Base-by-base conservation (phyloP, 2,888 invertebrate genomes). In the Zeuzera pyrina region DNA sequence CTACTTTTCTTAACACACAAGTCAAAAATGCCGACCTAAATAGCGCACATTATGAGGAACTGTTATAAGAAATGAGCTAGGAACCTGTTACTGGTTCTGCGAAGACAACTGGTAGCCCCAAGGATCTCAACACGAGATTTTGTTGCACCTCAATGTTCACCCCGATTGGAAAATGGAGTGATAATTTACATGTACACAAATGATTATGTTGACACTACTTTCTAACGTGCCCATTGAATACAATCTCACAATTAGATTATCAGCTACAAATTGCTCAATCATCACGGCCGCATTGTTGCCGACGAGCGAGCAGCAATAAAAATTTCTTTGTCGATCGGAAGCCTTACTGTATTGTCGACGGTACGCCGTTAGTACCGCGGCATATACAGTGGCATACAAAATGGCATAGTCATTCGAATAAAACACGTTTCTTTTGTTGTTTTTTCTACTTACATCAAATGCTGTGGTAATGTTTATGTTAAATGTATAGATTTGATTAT, bases 241-340 rank as follows among this genome's bases (percentile, higher is more conserved):
- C 63, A 67, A 66, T 59, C 69, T 62, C 58, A 76, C 78, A 74
- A 77, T 78, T 70, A 74, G 68, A 74, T 74, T 70, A 71, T 63
- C 62, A 49, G 40, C 13, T 47, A 42, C 40, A 52, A 57, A 59
- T 53, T 54, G 67, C 64, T 41, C 30, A 61, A 64, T 78, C 79
- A 79, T 67, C 62, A 36, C 54, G 43, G 42, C 45, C 30, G 53
- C 40, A 68, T 74, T 76, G 71, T 71, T 50, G 43, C 37, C 29
- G 35, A 31, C 38, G 37, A 45, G 51, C 46, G 52, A 54, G 46
- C 50, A 54, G 49, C 45, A 50, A 52, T 52, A 53, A 55, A 59
- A 58, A 56, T 48, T 43, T 43, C 47, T 50, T 59, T 52, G 46
- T 51, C 36, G 47, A 45, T 52, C 54, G 40, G 59, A 53, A 59